phyloP scores from a whole-genome alignment of 2,888 invertebrate species.

The Orchesellides sinensis region DNA sequence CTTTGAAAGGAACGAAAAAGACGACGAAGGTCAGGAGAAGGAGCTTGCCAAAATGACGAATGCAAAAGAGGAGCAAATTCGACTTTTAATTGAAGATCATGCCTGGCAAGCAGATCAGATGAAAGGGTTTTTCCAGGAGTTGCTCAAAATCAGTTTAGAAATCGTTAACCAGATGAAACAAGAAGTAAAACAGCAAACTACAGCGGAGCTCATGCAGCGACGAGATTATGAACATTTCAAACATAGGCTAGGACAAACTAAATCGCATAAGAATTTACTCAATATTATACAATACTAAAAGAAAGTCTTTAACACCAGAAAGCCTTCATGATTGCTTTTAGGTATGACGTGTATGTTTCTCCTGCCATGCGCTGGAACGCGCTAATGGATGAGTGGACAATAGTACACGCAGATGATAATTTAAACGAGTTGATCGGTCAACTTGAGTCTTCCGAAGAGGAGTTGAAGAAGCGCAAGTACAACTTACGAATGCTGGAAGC shows the following conservation, averaged over 20 bases:
- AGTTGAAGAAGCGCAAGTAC: constrained; percentile 48
- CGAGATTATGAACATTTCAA: constrained; percentile 62
- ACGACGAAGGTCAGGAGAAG: constrained; percentile 53
- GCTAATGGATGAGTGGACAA: constrained; percentile 58
- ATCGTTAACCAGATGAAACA: constrained; percentile 64
- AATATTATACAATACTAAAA: no score
- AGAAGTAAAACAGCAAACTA: constrained; percentile 59
- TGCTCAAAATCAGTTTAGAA: constrained; percentile 59
- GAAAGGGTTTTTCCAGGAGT: constrained; percentile 63
- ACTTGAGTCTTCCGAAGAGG: constrained; percentile 33
- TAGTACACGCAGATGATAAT: constrained; percentile 53
- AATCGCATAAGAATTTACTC: no score
- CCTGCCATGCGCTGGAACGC: constrained; percentile 51
- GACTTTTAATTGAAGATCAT: constrained; percentile 42
- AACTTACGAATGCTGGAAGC: constrained; percentile 63
- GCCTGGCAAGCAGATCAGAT: constrained; percentile 58
- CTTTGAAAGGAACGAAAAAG: constrained; percentile 44
- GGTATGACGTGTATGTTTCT: constrained; percentile 56
- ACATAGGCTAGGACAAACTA: no score
- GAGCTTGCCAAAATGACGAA: constrained; percentile 28
- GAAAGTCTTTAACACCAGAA: no score
- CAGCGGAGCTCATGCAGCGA: constrained; percentile 43
- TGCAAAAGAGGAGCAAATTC: constrained; percentile 58
- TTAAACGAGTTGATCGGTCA: constrained; percentile 14
- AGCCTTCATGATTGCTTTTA: no score